Base-by-base conservation (phyloP, 2,113 vertebrate species). In the Morone chrysops region DNA sequence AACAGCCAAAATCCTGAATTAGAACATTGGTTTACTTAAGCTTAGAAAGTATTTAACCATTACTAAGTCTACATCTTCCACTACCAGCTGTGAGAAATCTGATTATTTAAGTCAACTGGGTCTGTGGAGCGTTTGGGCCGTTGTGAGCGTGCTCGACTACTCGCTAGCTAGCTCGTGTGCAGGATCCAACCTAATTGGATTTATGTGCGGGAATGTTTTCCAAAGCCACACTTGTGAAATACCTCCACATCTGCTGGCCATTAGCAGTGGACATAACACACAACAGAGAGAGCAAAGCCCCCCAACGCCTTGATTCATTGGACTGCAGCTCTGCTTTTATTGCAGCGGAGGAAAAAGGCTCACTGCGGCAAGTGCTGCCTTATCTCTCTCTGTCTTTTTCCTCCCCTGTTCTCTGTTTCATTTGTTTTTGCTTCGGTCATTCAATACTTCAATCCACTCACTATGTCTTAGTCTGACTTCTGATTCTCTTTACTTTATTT, bases 141-240 rank as follows among this genome's bases (percentile, higher is more conserved):
- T 84, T 78, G 8, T 18, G 47, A 82, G 77, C 63, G 36, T 62
- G 41, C 79, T 81, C 62, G 75, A 53, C 84, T 22, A 60, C 71
- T 83, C 43, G n/a, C 80, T 66, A 45, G 83, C 88, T 76, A 79
- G 84, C 89, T 90, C 54, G 86, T 90, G 91, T 85, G 87, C 85
- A 84, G 85, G 87, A 79, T 91, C 82, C 89, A 20, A 81, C 80
- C 89, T 94, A 94, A 95, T 93, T 94, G 93, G 92, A 95, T 95
- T 95, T 95, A 94, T 94, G 93, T 91, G 92, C 83, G 87, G 91
- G 94, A 94, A 94, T 95, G 93, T 94, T 94, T 94, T 95, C 85
- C 92, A 94, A 95, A 93, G 92, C 89, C 92, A 87, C 91, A 95
- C 93, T 95, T 94, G 93, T 96, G 94, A 96, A 96, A 95, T 91